These are phyloP conservation scores for Bettongia penicillata DNA, from an alignment of 2,113 vertebrate species.

Conservation along the genomic window DNA sequence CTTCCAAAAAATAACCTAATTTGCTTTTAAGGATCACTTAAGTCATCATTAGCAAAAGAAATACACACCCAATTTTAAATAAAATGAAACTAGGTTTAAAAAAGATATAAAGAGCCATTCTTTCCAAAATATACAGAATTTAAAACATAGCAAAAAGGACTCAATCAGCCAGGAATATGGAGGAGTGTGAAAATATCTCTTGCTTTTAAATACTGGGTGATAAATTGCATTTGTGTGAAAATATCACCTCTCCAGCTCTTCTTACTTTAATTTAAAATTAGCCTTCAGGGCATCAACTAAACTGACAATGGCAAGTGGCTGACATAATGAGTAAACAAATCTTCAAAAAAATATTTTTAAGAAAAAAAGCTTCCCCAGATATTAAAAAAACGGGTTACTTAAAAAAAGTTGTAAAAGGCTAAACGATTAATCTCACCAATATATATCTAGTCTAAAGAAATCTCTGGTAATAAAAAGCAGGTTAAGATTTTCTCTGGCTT, in stretches of 20 bases:
- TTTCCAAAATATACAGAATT: not conserved
- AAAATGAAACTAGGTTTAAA: slow-evolving; percentile 45
- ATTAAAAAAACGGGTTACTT: slow-evolving; percentile 19
- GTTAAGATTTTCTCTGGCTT: not conserved
- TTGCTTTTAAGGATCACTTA: slow-evolving; percentile 47
- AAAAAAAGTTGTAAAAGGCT: not conserved
- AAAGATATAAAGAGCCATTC: not conserved
- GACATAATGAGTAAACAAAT: not conserved
- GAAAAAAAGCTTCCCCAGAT: slow-evolving; percentile 27
- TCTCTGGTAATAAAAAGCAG: slow-evolving; percentile 31
- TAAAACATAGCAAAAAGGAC: not conserved
- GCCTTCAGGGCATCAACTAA: not conserved
- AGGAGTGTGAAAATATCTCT: slow-evolving; percentile 33
- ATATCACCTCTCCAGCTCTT: not conserved
- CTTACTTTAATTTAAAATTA: slow-evolving; percentile 51
- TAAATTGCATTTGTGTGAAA: slow-evolving; percentile 23
- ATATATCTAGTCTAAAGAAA: not conserved
- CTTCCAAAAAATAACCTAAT: slow-evolving; percentile 73
- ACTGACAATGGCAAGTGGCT: not conserved
- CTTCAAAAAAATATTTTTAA: slow-evolving; percentile 7
- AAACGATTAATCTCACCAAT: not conserved
- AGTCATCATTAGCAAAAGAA: slow-evolving; percentile 64
- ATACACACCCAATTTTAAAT: slow-evolving; percentile 48
- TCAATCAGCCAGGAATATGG: slow-evolving; percentile 13
- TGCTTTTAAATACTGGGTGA: slow-evolving; percentile 38